phyloP scores from a whole-genome alignment of 2,113 vertebrate species.

The Chlorodrepanis virens region DNA sequence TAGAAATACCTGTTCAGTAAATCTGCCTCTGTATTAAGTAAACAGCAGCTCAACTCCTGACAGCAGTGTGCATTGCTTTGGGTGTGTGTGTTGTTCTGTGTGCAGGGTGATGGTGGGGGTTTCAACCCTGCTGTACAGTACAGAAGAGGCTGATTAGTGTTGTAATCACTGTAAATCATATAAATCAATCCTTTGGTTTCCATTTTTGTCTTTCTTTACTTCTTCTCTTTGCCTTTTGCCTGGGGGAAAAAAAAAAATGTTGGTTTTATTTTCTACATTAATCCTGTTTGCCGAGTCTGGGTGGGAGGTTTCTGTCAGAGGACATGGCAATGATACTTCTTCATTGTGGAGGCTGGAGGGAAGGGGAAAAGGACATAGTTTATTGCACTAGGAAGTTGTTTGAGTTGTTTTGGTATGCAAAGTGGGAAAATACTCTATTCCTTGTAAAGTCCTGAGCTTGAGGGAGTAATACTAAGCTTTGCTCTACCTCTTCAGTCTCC shows the following conservation, averaged over 20 bases:
- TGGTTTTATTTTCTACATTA: background rate
- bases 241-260: accelerated
- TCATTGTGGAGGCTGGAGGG: background rate
- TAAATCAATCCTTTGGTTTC: background rate
- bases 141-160: background rate
- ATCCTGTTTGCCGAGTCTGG: background rate
- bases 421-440: background rate
- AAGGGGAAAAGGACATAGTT: background rate
- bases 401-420: background rate
- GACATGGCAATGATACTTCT: background rate
- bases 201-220: background rate
- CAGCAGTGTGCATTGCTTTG: background rate
- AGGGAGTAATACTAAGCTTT: background rate
- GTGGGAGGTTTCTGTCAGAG: background rate
- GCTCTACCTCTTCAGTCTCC: background rate
- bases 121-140: background rate
- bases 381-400: background rate
- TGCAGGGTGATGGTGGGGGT: background rate
- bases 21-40: background rate
- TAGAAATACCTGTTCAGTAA: background rate
- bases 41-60: accelerated
- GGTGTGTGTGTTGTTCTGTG: background rate
- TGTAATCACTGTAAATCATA: background rate
- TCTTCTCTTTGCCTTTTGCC: background rate
- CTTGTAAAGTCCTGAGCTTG: background rate